Evolutionary conservation across 2,888 invertebrate genomes (phyloP).

Genomic region (Heliconius erato): DNA sequence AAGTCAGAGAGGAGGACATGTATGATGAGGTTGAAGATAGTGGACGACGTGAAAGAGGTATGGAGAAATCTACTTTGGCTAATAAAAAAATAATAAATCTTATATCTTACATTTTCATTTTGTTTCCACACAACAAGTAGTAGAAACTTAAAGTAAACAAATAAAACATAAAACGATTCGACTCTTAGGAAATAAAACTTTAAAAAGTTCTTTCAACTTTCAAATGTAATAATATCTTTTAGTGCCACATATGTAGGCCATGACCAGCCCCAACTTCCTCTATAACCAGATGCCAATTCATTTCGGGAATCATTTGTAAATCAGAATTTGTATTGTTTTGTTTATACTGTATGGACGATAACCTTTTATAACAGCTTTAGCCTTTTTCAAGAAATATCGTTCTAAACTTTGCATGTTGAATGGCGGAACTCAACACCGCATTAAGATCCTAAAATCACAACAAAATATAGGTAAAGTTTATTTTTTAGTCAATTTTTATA

Average conservation of each 20-base stretch:
- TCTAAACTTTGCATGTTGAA: no score
- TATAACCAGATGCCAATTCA: neutral
- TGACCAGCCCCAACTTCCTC: conserved; percentile 15
- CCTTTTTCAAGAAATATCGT: neutral
- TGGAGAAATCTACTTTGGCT: neutral
- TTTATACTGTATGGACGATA: neutral
- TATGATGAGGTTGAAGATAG: no score
- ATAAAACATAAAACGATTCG: neutral
- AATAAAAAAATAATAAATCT: neutral
- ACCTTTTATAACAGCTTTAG: neutral
- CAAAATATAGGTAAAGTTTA: no score
- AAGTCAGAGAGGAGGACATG: no score
- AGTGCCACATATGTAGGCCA: conserved; percentile 14
- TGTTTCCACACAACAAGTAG: neutral
- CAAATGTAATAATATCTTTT: conserved; percentile 23
- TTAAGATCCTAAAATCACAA: no score
- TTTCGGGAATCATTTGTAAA: neutral
- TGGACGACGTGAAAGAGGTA: no score
- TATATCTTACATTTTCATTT: no score
- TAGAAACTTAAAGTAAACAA: neutral
- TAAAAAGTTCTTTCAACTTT: conserved; percentile 23
- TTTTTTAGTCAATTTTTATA: neutral
- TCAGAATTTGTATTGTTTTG: neutral
- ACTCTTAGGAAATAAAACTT: conserved; percentile 4
- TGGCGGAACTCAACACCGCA: no score